These are phyloP conservation scores for Virgularia gustaviana DNA, from an alignment of 92 coral and sea anemone species.

Conservation along the genomic window DNA sequence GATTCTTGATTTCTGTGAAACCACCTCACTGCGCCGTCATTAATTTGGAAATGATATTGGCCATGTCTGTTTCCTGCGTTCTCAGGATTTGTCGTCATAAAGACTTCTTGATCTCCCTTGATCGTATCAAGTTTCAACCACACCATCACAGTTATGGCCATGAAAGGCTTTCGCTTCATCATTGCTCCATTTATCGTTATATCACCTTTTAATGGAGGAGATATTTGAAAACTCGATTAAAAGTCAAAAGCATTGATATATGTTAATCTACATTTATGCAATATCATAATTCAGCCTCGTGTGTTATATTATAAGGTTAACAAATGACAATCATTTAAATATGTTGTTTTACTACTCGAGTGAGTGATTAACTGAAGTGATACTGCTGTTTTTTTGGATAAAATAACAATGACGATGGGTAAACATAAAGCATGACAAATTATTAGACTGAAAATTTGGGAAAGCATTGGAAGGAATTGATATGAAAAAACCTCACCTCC, in stretches of 20 bases:
- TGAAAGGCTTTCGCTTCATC: conserved; percentile 68
- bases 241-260: too few relatives aligned
- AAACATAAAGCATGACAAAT: too few relatives aligned
- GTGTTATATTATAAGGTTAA: too few relatives aligned
- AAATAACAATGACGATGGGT: too few relatives aligned
- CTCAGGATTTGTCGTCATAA: conserved; percentile 82
- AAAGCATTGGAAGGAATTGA: background rate
- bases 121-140: conserved; percentile 88
- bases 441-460: background rate
- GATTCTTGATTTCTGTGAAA: conserved; percentile 77
- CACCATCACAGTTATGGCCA: conserved; percentile 68
- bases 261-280: too few relatives aligned
- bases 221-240: too few relatives aligned
- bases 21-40: conserved; percentile 84
- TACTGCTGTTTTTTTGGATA: too few relatives aligned
- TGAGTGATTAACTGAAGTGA: too few relatives aligned
- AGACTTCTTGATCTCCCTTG: conserved; percentile 80
- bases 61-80: conserved; percentile 63
- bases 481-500: conserved; percentile 60
- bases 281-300: too few relatives aligned
- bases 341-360: too few relatives aligned
- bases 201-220: too few relatives aligned
- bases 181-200: conserved; percentile 60
- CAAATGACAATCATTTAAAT: too few relatives aligned
- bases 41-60: conserved; percentile 69